These are phyloP conservation scores for Globicephala melas DNA, from an alignment of 2,113 vertebrate genomes.

Conservation along the genomic window DNA sequence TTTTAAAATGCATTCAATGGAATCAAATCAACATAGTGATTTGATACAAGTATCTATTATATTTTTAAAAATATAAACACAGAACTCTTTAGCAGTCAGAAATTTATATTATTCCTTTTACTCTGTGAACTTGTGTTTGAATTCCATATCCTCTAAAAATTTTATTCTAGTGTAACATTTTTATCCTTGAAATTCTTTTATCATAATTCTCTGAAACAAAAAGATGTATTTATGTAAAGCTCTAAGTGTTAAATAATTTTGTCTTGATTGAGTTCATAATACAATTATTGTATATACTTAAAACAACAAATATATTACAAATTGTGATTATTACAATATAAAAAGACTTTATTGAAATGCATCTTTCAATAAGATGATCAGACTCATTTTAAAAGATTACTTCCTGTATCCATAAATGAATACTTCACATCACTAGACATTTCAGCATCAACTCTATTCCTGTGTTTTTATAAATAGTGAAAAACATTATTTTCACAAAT, in stretches of 20 bases:
- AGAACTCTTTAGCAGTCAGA: background rate
- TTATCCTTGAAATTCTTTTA: background rate
- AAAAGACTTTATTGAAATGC: background rate
- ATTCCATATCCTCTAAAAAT: background rate
- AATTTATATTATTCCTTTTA: background rate
- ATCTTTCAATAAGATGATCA: background rate
- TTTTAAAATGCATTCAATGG: background rate
- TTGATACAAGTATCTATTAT: background rate
- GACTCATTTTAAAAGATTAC: background rate
- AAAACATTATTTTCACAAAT: background rate
- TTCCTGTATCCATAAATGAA: background rate
- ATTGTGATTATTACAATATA: background rate
- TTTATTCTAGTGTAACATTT: background rate
- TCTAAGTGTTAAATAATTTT: conserved; percentile 16
- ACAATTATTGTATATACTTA: background rate
- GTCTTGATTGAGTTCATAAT: background rate
- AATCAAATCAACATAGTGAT: background rate
- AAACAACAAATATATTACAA: background rate
- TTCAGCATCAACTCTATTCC: background rate
- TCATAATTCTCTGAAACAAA: background rate
- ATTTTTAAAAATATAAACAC: background rate
- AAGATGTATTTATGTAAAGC: background rate
- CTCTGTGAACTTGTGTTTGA: background rate
- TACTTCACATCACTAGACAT: background rate
- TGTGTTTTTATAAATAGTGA: background rate